Percentiles rank a stretch among this genome's conserved stretches.
Conservation (phyloP, 2,888 invertebrate genomes). For the Acanthosepion lycidas region DNA sequence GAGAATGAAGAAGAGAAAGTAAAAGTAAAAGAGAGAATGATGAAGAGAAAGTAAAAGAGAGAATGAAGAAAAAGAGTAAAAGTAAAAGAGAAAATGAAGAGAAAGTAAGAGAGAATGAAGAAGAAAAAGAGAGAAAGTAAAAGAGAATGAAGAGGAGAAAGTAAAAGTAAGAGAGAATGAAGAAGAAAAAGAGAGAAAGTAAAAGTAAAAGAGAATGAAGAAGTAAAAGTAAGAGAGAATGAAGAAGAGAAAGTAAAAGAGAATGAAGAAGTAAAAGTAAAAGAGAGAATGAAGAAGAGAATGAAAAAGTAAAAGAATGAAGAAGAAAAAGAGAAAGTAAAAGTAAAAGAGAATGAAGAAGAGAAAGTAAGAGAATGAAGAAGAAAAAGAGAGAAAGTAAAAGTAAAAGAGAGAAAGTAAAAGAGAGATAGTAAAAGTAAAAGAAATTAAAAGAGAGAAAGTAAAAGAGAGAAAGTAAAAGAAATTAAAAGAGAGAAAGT, state of each 20-base stretch:
- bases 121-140: not conserved
- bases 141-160: not conserved
- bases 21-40: not conserved
- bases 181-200: not conserved
- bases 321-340: not conserved
- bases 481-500: not conserved
- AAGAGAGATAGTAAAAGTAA: too few species aligned
- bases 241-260: not conserved
- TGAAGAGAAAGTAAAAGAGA: not conserved
- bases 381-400: not conserved
- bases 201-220: not conserved
- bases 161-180: not conserved
- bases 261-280: not conserved
- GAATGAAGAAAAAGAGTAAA: too few species aligned
- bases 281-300: too few species aligned
- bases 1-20: not conserved
- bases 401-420: not conserved
- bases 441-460: not conserved
- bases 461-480: not conserved
- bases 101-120: too few species aligned
- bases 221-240: too few species aligned
- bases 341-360: too few species aligned
- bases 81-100: not conserved
- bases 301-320: not conserved
- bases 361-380: not conserved